Evolutionary conservation across 2,113 vertebrate genomes (phyloP), one percentile per base, ranked within the genome.

Genomic region (Anser brachyrhynchus): DNA sequence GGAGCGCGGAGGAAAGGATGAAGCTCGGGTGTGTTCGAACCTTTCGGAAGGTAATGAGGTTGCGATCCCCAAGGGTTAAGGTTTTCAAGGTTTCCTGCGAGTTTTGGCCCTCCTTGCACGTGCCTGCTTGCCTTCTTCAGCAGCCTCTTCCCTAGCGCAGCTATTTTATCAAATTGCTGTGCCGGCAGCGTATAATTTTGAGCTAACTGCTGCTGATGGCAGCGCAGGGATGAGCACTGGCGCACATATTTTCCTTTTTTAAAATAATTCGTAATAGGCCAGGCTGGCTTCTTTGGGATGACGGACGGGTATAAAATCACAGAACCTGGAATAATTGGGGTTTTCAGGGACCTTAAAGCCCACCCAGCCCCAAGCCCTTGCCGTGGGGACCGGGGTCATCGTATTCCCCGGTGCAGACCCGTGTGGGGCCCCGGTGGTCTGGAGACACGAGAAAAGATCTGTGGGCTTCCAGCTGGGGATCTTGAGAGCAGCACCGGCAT

Each of bases 41-140:
- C 69, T 54, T 35, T 20, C 20, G 29, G 55, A 74, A 52, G 18
- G 8, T 84, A 44, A 81, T 79, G 75, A 82, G 52, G 19, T 75
- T 25, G 55, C 16, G 64, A 76, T 79, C 79, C 69, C 87, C 20
- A 84, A 57, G 79, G 91, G 94, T 79, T 73, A 88, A 90, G 81
- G 87, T 55, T 62, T 75, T 78, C n/a, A n/a, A 11, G 9, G 61
- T 73, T 87, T 58, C 61, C 61, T 61, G 20, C 0, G 37, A 59
- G 84, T 85, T 91, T 55, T 39, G 41, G 67, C 71, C 73, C 43
- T 59, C 61, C 62, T 35, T 25, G 58, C 89, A 69, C 21, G 51
- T 80, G 87, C 65, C 46, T 37, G 37, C 69, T 49, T 62, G 64
- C 69, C 3, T 26, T 78, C 69, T 87, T 51, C 61, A 33, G 71